A percentile compares a stretch with the other conserved stretches of the same genome.
These are phyloP conservation scores for Anastrepha ludens DNA, from an alignment of 1,140 invertebrate species.

Conservation along the genomic window DNA sequence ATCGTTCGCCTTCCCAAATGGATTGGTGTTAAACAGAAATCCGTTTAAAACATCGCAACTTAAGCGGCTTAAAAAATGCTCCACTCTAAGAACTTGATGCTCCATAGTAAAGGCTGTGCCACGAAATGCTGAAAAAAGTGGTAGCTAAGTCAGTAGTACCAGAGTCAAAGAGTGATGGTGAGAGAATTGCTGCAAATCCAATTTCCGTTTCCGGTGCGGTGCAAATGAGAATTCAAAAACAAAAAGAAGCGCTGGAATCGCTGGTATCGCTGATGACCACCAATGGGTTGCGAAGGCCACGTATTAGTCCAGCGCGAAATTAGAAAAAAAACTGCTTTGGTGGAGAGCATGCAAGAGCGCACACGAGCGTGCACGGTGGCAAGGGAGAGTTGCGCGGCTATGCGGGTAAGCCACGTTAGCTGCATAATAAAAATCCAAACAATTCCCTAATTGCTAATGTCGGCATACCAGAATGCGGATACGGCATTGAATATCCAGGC, in stretches of 20 bases:
- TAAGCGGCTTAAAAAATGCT: conserved; percentile 61
- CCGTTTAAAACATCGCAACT: conserved; percentile 58
- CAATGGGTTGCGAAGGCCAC: background rate
- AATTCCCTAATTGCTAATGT: conserved; percentile 64
- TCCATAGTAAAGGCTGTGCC: background rate
- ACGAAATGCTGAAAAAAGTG: conserved; percentile 19
- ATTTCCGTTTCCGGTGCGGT: conserved; percentile 62
- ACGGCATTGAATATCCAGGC: background rate
- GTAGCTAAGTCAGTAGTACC: background rate
- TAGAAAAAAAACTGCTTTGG: background rate
- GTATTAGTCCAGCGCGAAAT: background rate
- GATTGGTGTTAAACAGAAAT: conserved; percentile 15
- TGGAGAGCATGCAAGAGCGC: background rate
- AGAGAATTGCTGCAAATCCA: conserved; percentile 58
- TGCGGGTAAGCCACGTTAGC: conserved; percentile 30
- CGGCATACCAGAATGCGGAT: conserved; percentile 43
- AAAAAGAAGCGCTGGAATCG: background rate
- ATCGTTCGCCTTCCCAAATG: background rate
- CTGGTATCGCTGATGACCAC: background rate
- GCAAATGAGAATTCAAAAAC: conserved; percentile 43
- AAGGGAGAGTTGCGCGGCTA: background rate
- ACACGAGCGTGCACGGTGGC: background rate
- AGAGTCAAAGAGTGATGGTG: background rate
- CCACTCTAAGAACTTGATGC: conserved; percentile 58
- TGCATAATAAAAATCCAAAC: conserved; percentile 59